Evolutionary conservation across 2,888 invertebrate genomes (phyloP).

Genomic region (Drosophila conformis): DNA sequence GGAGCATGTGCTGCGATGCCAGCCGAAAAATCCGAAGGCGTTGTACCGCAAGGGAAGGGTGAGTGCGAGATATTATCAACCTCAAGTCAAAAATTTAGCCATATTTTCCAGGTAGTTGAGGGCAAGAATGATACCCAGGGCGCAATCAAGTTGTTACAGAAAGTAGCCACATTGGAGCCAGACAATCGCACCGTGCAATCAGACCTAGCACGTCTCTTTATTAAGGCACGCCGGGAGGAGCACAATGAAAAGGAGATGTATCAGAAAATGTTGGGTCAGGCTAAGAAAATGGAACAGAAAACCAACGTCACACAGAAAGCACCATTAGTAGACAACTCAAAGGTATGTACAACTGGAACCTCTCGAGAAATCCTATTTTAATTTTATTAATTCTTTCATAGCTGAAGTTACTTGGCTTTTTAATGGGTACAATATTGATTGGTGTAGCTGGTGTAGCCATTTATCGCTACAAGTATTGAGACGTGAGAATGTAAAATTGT

Average conservation of each 20-base stretch:
- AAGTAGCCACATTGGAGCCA: conserved; percentile 88
- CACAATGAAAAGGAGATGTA: conserved; percentile 88
- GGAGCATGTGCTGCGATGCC: conserved; percentile 92
- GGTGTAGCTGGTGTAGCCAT: conserved; percentile 90
- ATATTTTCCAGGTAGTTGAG: conserved; percentile 86
- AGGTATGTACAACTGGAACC: conserved; percentile 58
- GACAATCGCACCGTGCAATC: conserved; percentile 87
- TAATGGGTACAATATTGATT: conserved; percentile 89
- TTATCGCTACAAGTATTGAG: conserved; percentile 89
- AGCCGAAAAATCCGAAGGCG: conserved; percentile 96
- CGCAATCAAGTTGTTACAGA: conserved; percentile 89
- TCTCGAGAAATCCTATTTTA: neutral
- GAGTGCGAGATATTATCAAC: conserved; percentile 34
- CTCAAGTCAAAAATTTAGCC: neutral
- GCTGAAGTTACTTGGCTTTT: conserved; percentile 84
- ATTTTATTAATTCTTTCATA: conserved; percentile 49
- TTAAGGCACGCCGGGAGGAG: conserved; percentile 87
- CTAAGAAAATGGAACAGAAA: conserved; percentile 82
- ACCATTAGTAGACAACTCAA: conserved; percentile 82
- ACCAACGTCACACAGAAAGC: conserved; percentile 77
- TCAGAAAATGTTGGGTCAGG: conserved; percentile 88
- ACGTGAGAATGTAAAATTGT: conserved; percentile 3
- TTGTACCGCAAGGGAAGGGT: conserved; percentile 93
- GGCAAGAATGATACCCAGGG: conserved; percentile 89
- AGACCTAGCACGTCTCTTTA: conserved; percentile 84